Conservation (phyloP, 2,113 vertebrate genomes). For the Poecilia latipinna region DNA sequence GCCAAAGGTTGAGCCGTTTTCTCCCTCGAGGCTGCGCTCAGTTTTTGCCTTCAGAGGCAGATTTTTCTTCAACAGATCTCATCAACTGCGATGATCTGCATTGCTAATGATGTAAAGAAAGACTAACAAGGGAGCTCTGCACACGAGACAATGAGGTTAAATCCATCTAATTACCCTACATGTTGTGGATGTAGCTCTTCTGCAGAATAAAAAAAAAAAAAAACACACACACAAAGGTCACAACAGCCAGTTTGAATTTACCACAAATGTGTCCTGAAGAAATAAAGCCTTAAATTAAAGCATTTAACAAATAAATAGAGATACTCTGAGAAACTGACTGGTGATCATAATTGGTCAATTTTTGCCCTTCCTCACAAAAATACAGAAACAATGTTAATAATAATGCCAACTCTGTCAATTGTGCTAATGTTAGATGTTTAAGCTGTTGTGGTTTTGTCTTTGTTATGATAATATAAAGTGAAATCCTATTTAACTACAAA, state of each 20-base stretch:
- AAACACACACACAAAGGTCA: slow-evolving; percentile 48
- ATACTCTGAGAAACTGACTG: background rate
- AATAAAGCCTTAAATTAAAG: background rate
- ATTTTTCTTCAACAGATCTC: slow-evolving; percentile 26
- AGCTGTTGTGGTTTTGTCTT: no score
- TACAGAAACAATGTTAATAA: no score
- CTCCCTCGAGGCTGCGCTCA: slow-evolving; percentile 24
- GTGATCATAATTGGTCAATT: no score
- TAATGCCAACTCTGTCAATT: no score
- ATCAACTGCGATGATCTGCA: slow-evolving; percentile 61
- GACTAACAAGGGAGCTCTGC: slow-evolving; percentile 7
- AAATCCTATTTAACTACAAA: no score
- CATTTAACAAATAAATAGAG: background rate
- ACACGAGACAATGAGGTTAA: slow-evolving; percentile 34
- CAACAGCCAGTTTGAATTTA: background rate
- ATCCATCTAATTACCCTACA: slow-evolving; percentile 12
- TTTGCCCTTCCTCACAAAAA: no score
- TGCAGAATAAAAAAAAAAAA: slow-evolving; percentile 10
- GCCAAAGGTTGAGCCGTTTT: slow-evolving; percentile 10
- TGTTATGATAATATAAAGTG: no score
- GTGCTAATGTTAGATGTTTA: no score
- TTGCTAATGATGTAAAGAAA: slow-evolving; percentile 53
- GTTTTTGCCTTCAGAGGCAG: slow-evolving; percentile 47
- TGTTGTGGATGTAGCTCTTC: background rate
- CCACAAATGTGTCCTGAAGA: background rate